Conservation (phyloP, 2,888 invertebrate species). For the Ditula angustiorana region DNA sequence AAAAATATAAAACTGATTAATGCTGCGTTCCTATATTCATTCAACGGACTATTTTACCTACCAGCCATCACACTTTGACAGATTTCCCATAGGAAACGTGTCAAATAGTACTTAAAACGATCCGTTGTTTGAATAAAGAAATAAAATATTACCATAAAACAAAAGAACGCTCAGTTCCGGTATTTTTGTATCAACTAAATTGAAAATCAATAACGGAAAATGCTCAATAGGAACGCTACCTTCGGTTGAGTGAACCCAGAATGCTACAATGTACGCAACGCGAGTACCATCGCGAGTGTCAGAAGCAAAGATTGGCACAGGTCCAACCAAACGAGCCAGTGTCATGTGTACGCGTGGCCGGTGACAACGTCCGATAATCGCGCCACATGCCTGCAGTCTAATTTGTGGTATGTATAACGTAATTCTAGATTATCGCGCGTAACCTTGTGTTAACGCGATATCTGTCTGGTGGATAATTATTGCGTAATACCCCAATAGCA, state of each 20-base stretch:
- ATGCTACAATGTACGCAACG: constrained; percentile 1
- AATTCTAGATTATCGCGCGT: background rate
- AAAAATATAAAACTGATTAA: background rate
- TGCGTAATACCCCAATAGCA: background rate
- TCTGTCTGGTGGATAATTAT: background rate
- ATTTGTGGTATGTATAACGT: background rate
- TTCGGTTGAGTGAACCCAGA: constrained; percentile 11
- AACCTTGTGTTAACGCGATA: background rate
- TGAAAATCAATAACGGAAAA: constrained; percentile 9
- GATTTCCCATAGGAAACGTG: too few relatives aligned
- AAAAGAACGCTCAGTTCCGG: background rate
- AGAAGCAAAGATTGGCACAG: constrained; percentile 3
- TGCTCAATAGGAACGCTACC: background rate
- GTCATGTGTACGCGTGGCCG: constrained; percentile 1
- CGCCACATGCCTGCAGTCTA: constrained; percentile 5
- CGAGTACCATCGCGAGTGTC: constrained; percentile 9
- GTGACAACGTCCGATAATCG: constrained; percentile 1
- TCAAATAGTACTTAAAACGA: background rate
- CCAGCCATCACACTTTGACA: too few relatives aligned
- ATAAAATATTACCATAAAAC: background rate
- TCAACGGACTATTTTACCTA: too few relatives aligned
- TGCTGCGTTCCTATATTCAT: too few relatives aligned
- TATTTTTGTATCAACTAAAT: background rate
- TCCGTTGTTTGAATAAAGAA: background rate
- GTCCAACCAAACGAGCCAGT: background rate